Evolutionary conservation across 2,113 vertebrate species (phyloP), one percentile per base, ranked within the genome.

Genomic region (Crotalus helleri): DNA sequence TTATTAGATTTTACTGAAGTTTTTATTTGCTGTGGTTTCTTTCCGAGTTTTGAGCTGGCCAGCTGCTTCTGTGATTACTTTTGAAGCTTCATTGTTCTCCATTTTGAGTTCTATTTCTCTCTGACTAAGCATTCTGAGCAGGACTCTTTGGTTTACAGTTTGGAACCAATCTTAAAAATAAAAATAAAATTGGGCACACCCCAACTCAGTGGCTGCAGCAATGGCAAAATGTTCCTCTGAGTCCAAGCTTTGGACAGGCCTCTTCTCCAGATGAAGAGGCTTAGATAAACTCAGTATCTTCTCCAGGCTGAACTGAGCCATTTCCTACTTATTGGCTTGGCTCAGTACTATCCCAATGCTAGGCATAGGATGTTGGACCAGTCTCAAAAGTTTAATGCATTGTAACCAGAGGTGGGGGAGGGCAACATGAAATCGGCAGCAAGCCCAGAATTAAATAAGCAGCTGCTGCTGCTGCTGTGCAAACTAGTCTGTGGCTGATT

Each of bases 401-500:
- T 23, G n/a, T 92, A 49, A 93, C 92, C 23, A 90, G 9, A 54
- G 33, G 93, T 93, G 59, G 87, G 94, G 89, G 94, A 93, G 87
- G 94, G 93, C 3, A 0, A 89, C 29, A 88, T 39, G 92, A 89
- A 95, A 93, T 5, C 95, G 96, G 97, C 95, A 0, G 0, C 0
- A 51, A 91, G 93, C 96, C 95, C 93, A 2, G 94, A 91, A 26
- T 94, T 92, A 91, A 93, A 55, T 0, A 51, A 90, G 92, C 95
- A 87, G 6, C 2, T 95, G 94, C 95, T 93, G 69, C 15, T 55
- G 55, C 69, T 39, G 69, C 33, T 6, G 2, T 95, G 93, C 95
- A 93, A 92, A 0, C 92, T 1, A 54, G 92, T 93, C 94, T 96
- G 95, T 95, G 92, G 88, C 95, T 94, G 95, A 95, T 91, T 69